Conservation (phyloP, 2,797 vertebrate genomes). For the Malurus leucopterus region DNA sequence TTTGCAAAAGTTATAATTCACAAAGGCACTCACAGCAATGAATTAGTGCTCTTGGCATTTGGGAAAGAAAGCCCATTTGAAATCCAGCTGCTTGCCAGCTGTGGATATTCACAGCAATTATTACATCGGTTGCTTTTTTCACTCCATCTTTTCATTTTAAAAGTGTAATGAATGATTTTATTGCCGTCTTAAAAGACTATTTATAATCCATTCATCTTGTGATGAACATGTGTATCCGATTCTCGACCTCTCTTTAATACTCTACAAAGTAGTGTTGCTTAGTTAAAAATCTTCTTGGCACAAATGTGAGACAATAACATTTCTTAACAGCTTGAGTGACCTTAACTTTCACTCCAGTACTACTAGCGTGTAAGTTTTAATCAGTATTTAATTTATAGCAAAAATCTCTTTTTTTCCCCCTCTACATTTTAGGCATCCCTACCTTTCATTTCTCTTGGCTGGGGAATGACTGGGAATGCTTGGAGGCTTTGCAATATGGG, state of each 20-base stretch:
- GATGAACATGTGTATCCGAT: constrained; percentile 14
- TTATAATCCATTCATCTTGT: constrained; percentile 41
- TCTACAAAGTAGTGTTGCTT: neutral
- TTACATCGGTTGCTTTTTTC: constrained; percentile 5
- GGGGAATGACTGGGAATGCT: neutral
- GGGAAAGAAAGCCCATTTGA: constrained; percentile 22
- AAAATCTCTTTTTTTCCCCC: neutral
- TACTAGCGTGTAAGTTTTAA: neutral
- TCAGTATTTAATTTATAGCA: neutral
- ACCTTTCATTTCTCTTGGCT: neutral
- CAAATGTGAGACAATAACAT: neutral
- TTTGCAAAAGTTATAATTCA: constrained; percentile 43
- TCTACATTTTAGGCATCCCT: neutral
- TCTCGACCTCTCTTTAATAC: neutral
- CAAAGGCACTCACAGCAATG: neutral
- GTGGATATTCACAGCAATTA: constrained; percentile 42
- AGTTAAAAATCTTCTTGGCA: constrained; percentile 30
- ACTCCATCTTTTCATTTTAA: constrained; percentile 18
- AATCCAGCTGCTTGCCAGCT: constrained; percentile 60
- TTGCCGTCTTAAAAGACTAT: constrained; percentile 32
- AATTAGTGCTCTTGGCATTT: constrained; percentile 44
- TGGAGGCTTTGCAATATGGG: neutral
- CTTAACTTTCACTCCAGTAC: constrained; percentile 1
- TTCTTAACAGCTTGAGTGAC: constrained; percentile 25
- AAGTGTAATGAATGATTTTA: constrained; percentile 47